Conservation (phyloP, 2,888 invertebrate species). For the Caenorhabditis angaria region DNA sequence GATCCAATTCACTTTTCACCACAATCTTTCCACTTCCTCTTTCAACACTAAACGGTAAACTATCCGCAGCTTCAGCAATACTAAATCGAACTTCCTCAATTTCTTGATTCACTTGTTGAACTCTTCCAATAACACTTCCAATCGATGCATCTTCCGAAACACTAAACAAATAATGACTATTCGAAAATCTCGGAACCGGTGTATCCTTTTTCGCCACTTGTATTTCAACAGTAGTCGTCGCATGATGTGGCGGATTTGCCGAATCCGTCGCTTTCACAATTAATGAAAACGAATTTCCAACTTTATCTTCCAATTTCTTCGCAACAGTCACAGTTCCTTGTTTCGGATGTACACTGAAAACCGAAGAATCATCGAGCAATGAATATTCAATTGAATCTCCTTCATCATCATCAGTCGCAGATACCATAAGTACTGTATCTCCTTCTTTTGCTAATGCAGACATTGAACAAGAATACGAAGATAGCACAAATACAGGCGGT, state of each 20-base stretch:
- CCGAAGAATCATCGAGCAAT: constrained; percentile 23
- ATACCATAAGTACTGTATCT: constrained; percentile 54
- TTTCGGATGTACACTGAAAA: constrained; percentile 47
- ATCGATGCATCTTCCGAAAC: constrained; percentile 82
- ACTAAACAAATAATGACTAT: constrained; percentile 82
- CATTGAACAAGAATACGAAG: constrained; percentile 50
- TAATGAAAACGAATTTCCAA: constrained; percentile 84
- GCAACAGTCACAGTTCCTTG: constrained; percentile 46
- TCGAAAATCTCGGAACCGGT: constrained; percentile 81
- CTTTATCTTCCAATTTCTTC: constrained; percentile 73
- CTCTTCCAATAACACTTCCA: constrained; percentile 73
- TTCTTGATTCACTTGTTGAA: constrained; percentile 55
- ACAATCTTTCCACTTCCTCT: constrained; percentile 85
- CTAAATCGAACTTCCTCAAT: constrained; percentile 54
- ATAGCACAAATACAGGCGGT: constrained; percentile 84
- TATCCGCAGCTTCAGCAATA: constrained; percentile 37
- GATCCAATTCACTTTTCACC: constrained; percentile 86
- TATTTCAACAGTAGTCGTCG: constrained; percentile 85
- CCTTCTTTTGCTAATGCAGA: constrained; percentile 49
- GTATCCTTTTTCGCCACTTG: constrained; percentile 77
- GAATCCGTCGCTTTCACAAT: constrained; percentile 88
- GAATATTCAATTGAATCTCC: constrained; percentile 47
- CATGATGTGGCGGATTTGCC: constrained; percentile 80
- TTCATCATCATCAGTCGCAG: constrained; percentile 52
- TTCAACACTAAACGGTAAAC: constrained; percentile 81